Evolutionary conservation across 2,113 vertebrate genomes (phyloP).

Genomic region (Xiphophorus maculatus): DNA sequence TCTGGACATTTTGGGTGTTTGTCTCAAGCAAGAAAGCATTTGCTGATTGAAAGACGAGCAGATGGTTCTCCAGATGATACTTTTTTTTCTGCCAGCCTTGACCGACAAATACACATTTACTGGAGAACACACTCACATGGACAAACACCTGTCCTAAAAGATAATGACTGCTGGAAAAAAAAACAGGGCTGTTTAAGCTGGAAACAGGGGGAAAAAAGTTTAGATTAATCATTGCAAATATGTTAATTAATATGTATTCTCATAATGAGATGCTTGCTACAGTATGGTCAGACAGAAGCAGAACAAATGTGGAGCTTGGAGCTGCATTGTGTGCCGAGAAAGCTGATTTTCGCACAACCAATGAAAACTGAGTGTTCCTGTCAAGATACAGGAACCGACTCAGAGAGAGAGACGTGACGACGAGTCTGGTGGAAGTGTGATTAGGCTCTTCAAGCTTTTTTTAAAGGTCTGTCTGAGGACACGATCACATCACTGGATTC

Average conservation of each 20-base stretch:
- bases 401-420: slow-evolving; percentile 21
- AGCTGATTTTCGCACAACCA: slow-evolving; percentile 7
- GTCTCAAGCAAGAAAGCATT: slow-evolving; percentile 39
- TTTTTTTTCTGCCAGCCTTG: slow-evolving; percentile 37
- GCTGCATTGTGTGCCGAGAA: slow-evolving; percentile 27
- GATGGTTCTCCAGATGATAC: slow-evolving; percentile 55
- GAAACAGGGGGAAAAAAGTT: not conserved
- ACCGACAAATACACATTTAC: slow-evolving; percentile 15
- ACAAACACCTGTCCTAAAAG: slow-evolving; percentile 32
- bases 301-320: not conserved
- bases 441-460: slow-evolving; percentile 24
- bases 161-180: slow-evolving; percentile 37
- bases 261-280: not conserved
- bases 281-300: slow-evolving; percentile 7
- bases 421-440: slow-evolving; percentile 20
- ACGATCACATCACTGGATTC: slow-evolving; percentile 9
- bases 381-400: slow-evolving; percentile 30
- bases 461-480: slow-evolving; percentile 16
- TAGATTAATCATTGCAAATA: slow-evolving; percentile 1
- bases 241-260: not conserved
- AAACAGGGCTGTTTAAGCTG: not conserved
- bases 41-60: slow-evolving; percentile 44
- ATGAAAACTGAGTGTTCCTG: slow-evolving; percentile 39
- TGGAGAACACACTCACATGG: slow-evolving; percentile 9
- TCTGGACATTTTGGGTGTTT: slow-evolving; percentile 34